Percentiles rank a stretch among this genome's conserved stretches.
These are phyloP conservation scores for Pinctada fucata DNA, from an alignment of 2,888 invertebrate genomes.

Conservation along the genomic window DNA sequence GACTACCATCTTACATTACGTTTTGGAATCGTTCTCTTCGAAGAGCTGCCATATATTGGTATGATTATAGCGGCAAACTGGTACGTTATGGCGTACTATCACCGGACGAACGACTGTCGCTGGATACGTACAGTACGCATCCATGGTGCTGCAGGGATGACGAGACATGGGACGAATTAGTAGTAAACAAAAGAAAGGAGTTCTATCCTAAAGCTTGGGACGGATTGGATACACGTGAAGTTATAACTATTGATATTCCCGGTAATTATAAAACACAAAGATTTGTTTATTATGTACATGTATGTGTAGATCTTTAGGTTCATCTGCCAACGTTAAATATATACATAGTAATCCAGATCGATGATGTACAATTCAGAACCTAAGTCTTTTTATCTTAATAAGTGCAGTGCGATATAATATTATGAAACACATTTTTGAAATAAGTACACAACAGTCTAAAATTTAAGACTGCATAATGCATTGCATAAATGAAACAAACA, in stretches of 20 bases:
- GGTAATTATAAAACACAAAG: background rate
- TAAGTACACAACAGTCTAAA: too few relatives aligned
- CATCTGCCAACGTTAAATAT: too few relatives aligned
- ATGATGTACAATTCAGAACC: too few relatives aligned
- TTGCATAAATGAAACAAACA: too few relatives aligned
- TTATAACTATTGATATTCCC: background rate
- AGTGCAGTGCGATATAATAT: too few relatives aligned
- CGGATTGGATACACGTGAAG: background rate
- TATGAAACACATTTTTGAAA: too few relatives aligned
- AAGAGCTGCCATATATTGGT: background rate
- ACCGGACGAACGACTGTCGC: background rate
- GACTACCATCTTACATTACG: background rate
- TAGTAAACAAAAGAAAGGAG: background rate
- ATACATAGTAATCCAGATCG: too few relatives aligned
- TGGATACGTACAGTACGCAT: background rate
- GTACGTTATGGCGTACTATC: background rate
- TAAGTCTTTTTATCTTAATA: too few relatives aligned
- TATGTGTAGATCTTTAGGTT: too few relatives aligned
- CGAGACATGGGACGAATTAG: background rate
- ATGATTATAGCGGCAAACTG: background rate
- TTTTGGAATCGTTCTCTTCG: background rate
- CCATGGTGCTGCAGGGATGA: slow-evolving; percentile 1
- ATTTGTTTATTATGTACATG: too few relatives aligned
- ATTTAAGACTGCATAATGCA: too few relatives aligned
- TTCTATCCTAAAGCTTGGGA: background rate